Evolutionary conservation across 2,888 invertebrate genomes (phyloP).

Genomic region (Acleris cristana): DNA sequence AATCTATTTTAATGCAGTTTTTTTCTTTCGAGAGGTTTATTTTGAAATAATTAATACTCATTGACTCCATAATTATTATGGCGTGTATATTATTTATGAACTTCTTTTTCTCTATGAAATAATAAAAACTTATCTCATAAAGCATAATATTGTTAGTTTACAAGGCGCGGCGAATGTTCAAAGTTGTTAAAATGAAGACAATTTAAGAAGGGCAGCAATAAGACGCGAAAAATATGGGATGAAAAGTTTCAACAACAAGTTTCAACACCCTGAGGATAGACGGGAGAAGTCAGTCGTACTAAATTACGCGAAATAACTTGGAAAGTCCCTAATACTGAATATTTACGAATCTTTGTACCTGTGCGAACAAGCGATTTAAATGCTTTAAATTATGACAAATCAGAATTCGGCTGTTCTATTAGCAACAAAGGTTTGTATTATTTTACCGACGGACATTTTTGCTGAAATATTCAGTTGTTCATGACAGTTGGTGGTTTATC

Average conservation of each 20-base stretch:
- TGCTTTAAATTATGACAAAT: neutral
- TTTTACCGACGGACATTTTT: too few relatives aligned
- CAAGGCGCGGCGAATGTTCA: conserved; percentile 12
- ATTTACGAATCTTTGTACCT: conserved; percentile 15
- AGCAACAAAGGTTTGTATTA: too few relatives aligned
- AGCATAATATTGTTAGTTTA: conserved; percentile 7
- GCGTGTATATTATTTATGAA: too few relatives aligned
- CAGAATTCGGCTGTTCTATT: too few relatives aligned
- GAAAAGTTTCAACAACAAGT: conserved; percentile 30
- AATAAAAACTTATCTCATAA: too few relatives aligned
- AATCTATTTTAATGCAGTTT: too few relatives aligned
- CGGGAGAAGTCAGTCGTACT: conserved; percentile 22
- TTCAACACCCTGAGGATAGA: conserved; percentile 24
- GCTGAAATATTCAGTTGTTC: too few relatives aligned
- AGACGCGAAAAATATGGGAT: conserved; percentile 32
- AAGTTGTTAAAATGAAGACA: conserved; percentile 32
- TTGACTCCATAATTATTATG: too few relatives aligned
- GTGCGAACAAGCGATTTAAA: conserved; percentile 1
- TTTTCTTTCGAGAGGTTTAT: too few relatives aligned
- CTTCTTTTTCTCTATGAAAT: too few relatives aligned
- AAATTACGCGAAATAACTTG: conserved; percentile 28
- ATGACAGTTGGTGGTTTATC: too few relatives aligned
- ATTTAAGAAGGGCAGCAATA: conserved; percentile 30
- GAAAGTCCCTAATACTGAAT: conserved; percentile 24
- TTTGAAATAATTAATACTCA: too few relatives aligned